Conservation (phyloP, 2,113 vertebrate species). For the Helogale parvula region DNA sequence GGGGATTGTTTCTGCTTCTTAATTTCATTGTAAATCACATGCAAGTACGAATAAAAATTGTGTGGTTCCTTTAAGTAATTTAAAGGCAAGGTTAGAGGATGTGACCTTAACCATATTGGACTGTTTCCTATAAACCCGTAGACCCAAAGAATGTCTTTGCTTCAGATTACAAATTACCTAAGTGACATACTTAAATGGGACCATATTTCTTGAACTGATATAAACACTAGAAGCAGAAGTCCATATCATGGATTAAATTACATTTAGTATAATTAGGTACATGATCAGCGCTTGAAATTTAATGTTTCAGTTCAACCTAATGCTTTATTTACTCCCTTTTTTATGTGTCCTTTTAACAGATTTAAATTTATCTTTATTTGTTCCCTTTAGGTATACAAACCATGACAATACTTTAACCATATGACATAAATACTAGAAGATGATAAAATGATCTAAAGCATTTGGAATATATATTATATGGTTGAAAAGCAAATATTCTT, state of each 20-base stretch:
- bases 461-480: background rate
- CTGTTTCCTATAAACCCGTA: constrained; percentile 21
- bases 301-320: constrained; percentile 15
- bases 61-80: background rate
- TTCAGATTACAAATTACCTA: constrained; percentile 36
- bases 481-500: background rate
- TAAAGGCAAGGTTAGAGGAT: background rate
- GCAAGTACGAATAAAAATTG: background rate
- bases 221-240: constrained; percentile 7
- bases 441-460: background rate
- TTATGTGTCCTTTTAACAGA: constrained; percentile 9
- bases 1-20: background rate
- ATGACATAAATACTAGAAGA: background rate
- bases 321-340: constrained; percentile 26
- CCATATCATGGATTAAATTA: constrained; percentile 42
- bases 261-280: constrained; percentile 35
- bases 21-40: background rate
- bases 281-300: constrained; percentile 48
- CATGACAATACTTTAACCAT: background rate
- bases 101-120: background rate
- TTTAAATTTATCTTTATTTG: background rate
- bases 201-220: constrained; percentile 48
- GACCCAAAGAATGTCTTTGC: background rate
- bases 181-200: background rate
- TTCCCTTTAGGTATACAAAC: background rate